phyloP scores from a whole-genome alignment of 2,113 vertebrate genomes.

The Grammomys dolichurus region DNA sequence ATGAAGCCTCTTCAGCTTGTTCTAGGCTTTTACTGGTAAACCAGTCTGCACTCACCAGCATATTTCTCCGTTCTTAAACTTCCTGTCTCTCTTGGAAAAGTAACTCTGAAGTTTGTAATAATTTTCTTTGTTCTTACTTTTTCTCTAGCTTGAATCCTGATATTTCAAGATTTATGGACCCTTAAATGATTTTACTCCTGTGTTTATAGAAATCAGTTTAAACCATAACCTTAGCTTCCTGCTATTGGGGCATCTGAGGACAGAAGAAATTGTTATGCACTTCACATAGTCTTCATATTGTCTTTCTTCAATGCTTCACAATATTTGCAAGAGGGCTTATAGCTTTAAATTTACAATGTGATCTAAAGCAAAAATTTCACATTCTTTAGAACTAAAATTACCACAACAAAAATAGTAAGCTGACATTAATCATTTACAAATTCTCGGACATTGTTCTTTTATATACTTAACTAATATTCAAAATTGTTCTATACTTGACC shows the following conservation, averaged over 20 bases:
- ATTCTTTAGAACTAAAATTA: constrained; percentile 4
- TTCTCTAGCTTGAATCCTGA: neutral
- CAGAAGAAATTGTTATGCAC: neutral
- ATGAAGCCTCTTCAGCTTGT: neutral
- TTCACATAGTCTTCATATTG: neutral
- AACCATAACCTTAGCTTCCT: neutral
- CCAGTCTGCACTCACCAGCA: neutral
- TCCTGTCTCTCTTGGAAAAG: neutral
- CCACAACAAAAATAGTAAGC: neutral
- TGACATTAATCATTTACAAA: neutral
- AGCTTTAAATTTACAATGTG: neutral
- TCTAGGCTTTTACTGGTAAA: neutral
- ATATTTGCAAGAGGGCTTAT: neutral
- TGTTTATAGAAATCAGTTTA: neutral
- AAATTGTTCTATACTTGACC: neutral
- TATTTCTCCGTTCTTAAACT: neutral
- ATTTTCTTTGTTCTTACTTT: neutral
- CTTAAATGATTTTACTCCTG: neutral
- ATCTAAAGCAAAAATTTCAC: neutral
- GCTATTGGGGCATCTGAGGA: neutral
- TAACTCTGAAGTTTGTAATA: neutral
- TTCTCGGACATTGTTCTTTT: neutral
- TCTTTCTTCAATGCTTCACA: neutral
- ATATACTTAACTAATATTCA: neutral
- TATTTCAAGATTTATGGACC: neutral